These are phyloP conservation scores for Drosophila austrosaltans DNA, from an alignment of 2,888 invertebrate genomes.

Conservation along the genomic window DNA sequence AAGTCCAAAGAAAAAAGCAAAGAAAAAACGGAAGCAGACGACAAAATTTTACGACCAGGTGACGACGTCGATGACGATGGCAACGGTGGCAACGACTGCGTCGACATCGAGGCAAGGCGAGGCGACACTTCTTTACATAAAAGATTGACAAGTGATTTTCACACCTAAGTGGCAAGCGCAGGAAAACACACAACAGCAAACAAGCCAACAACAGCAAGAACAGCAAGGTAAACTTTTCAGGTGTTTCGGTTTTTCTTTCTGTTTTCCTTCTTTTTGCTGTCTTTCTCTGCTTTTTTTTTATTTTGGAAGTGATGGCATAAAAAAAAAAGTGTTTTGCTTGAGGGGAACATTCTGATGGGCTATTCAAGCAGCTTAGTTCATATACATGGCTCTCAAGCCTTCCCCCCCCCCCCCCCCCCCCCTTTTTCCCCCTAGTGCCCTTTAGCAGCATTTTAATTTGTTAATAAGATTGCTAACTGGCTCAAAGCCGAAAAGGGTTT, in stretches of 20 bases:
- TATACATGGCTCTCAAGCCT: constrained; percentile 21
- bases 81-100: constrained; percentile 23
- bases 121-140: constrained; percentile 66
- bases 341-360: constrained; percentile 39
- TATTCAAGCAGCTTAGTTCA: constrained; percentile 48
- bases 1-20: constrained; percentile 62
- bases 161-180: constrained; percentile 63
- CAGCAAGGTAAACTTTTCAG: constrained; percentile 45
- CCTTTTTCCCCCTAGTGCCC: constrained; percentile 16
- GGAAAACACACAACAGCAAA: constrained; percentile 40
- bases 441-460: constrained; percentile 54
- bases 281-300: constrained; percentile 20
- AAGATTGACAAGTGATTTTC: constrained; percentile 78
- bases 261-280: no score
- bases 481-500: background rate
- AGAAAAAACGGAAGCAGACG: constrained; percentile 59
- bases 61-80: constrained; percentile 47
- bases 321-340: constrained; percentile 24
- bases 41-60: constrained; percentile 73
- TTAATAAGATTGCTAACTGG: constrained; percentile 23
- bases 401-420: constrained; percentile 16
- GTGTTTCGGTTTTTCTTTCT: constrained; percentile 23
- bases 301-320: constrained; percentile 18
- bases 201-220: constrained; percentile 24
- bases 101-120: constrained; percentile 4